Evolutionary conservation across 2,888 invertebrate species (phyloP).

Genomic region (Chymomyza procnemis): DNA sequence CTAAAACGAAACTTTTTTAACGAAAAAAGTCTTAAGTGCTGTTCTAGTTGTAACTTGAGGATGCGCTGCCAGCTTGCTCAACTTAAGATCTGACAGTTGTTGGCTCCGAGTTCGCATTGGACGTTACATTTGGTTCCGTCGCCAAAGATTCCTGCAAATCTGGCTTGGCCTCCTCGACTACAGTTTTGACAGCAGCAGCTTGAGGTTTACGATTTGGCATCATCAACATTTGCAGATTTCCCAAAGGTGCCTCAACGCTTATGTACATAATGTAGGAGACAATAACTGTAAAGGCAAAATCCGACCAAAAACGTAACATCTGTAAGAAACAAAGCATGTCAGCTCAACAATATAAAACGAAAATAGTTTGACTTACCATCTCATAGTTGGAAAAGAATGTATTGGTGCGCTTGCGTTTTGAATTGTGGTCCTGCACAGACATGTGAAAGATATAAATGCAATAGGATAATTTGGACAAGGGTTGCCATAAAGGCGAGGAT

Average conservation of each 20-base stretch:
- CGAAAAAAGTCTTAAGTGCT: too few relatives aligned
- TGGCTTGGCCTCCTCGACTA: too few relatives aligned
- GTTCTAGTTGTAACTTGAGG: too few relatives aligned
- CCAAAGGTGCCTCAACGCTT: constrained; percentile 47
- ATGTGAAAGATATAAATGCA: constrained; percentile 68
- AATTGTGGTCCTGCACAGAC: constrained; percentile 51
- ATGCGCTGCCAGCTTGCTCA: too few relatives aligned
- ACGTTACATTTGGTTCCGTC: not conserved
- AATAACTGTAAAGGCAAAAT: constrained; percentile 64
- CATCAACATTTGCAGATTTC: constrained; percentile 36
- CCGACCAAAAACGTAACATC: constrained; percentile 67
- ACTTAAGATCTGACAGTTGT: not conserved
- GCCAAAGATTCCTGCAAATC: not conserved
- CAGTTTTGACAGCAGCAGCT: not conserved
- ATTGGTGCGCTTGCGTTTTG: constrained; percentile 46
- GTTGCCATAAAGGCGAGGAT: constrained; percentile 68
- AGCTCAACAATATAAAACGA: constrained; percentile 86
- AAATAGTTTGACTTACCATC: constrained; percentile 77
- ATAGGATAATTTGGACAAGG: constrained; percentile 66
- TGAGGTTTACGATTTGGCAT: constrained; percentile 20
- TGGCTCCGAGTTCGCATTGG: not conserved
- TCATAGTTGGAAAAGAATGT: constrained; percentile 63
- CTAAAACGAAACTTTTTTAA: too few relatives aligned
- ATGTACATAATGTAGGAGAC: constrained; percentile 33
- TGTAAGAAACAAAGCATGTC: not conserved